Percentiles rank a stretch among this genome's conserved stretches.
These are phyloP conservation scores for Microtus pennsylvanicus DNA, from an alignment of 2,113 vertebrate species.

Conservation along the genomic window DNA sequence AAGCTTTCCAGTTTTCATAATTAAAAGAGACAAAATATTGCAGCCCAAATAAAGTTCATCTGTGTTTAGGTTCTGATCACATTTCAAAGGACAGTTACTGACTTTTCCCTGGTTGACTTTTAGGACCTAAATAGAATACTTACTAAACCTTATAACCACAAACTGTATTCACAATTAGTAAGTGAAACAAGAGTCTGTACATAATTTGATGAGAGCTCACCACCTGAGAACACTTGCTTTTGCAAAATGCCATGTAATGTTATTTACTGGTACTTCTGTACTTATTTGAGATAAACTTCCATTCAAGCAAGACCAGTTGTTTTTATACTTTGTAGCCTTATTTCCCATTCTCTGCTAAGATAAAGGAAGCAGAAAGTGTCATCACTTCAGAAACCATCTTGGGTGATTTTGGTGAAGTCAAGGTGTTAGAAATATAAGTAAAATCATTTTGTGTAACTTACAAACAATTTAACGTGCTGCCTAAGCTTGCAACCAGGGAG, in stretches of 20 bases:
- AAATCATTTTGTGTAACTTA: background rate
- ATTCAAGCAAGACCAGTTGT: background rate
- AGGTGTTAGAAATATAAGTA: background rate
- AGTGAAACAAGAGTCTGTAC: background rate
- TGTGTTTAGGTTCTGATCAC: constrained; percentile 16
- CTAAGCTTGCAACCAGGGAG: background rate
- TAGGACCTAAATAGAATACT: background rate
- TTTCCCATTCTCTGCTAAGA: background rate
- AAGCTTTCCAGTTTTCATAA: constrained; percentile 15
- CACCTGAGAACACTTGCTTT: background rate
- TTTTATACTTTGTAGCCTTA: background rate
- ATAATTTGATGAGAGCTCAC: background rate
- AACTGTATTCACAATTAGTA: background rate
- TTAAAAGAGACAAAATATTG: background rate
- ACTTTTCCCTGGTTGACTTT: constrained; percentile 26
- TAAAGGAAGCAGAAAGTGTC: background rate
- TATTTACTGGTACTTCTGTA: background rate
- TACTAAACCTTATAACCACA: background rate
- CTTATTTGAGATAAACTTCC: background rate
- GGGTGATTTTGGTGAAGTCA: background rate
- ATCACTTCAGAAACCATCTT: background rate
- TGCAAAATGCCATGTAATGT: background rate
- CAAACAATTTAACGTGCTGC: background rate
- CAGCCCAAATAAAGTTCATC: constrained; percentile 19
- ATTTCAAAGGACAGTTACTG: constrained; percentile 10